phyloP scores from a whole-genome alignment of 2,113 vertebrate species.

The Xiphorhynchus elegans region DNA sequence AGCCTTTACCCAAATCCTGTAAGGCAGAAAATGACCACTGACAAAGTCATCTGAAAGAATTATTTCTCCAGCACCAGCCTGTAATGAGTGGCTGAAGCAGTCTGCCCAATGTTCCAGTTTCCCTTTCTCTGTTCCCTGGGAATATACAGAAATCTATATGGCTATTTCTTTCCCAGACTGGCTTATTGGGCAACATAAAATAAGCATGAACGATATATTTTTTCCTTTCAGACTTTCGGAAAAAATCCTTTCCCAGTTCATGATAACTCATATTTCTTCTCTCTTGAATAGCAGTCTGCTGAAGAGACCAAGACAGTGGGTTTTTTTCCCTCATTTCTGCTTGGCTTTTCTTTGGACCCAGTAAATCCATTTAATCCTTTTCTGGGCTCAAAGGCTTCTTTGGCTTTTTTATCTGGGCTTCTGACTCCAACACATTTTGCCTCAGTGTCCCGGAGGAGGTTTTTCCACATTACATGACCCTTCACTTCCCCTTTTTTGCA shows the following conservation, averaged over 20 bases:
- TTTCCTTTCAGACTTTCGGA: neutral
- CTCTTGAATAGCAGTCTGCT: neutral
- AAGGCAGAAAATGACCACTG: neutral
- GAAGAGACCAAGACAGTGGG: neutral
- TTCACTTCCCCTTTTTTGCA: neutral
- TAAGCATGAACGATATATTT: neutral
- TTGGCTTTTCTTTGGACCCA: slow-evolving; percentile 1
- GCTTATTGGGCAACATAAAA: neutral
- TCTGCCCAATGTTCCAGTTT: neutral
- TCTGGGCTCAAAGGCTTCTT: neutral
- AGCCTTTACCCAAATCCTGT: neutral
- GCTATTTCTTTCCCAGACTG: neutral
- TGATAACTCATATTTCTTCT: neutral
- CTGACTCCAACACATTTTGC: neutral
- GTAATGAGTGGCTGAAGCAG: neutral
- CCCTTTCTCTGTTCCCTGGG: neutral
- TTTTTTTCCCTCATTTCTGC: neutral
- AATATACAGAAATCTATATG: neutral
- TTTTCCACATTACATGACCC: neutral
- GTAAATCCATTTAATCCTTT: neutral
- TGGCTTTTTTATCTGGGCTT: neutral
- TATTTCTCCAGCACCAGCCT: neutral
- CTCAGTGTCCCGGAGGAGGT: neutral
- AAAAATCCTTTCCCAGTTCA: neutral
- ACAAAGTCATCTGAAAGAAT: neutral